phyloP scores from a whole-genome alignment of 2,797 vertebrate species.

The Alauda arvensis region DNA sequence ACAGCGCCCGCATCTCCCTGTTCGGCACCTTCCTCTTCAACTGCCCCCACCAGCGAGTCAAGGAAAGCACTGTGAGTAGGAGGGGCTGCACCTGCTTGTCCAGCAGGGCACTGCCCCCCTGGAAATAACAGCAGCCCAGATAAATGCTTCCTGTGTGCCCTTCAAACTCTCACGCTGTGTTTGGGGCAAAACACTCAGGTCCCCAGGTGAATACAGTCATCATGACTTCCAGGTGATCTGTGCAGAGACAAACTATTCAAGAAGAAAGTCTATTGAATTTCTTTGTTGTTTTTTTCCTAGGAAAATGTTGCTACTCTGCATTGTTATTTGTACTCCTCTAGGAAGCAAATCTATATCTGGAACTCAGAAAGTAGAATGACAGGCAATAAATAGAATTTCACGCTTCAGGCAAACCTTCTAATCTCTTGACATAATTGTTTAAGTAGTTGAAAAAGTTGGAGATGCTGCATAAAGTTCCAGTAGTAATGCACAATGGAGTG shows the following conservation, averaged over 20 bases:
- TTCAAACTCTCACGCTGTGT: not conserved
- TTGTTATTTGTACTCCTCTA: not conserved
- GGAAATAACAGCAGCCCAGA: not conserved
- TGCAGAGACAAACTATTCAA: not conserved
- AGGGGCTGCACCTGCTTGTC: not conserved
- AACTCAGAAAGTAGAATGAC: not conserved
- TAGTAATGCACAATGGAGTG: not conserved
- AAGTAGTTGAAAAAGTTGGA: not conserved
- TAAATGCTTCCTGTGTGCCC: not conserved
- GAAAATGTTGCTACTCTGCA: not conserved
- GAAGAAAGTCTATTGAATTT: not conserved
- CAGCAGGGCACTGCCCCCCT: not conserved
- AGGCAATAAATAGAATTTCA: not conserved
- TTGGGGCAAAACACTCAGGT: not conserved
- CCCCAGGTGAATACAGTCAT: not conserved
- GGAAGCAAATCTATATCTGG: not conserved
- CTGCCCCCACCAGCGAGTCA: slow-evolving; percentile 84
- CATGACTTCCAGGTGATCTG: not conserved
- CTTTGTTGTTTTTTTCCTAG: not conserved
- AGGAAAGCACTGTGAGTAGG: slow-evolving; percentile 84
- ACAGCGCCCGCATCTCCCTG: slow-evolving; percentile 89
- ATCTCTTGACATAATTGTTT: not conserved
- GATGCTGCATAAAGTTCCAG: not conserved
- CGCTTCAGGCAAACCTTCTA: not conserved
- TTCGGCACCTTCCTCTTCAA: slow-evolving; percentile 97